Conservation (phyloP, 2,888 invertebrate species). For the Drosophila gaucha region DNA sequence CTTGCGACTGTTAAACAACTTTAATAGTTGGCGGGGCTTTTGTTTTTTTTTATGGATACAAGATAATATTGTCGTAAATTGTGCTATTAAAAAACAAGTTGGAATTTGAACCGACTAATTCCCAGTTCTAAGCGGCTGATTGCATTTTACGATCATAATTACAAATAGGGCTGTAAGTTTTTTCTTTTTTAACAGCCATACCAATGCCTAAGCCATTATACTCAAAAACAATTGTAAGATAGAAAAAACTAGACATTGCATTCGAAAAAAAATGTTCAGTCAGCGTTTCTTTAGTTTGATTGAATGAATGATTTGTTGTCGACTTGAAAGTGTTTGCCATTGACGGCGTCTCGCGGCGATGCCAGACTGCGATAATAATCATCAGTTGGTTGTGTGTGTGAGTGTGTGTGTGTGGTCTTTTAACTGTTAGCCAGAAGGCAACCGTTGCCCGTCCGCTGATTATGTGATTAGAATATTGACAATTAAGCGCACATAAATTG, state of each 20-base stretch:
- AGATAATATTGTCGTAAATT: constrained; percentile 30
- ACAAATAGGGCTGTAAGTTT: constrained; percentile 38
- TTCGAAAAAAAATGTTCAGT: constrained; percentile 13
- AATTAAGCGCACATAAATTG: constrained; percentile 73
- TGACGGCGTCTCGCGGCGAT: constrained; percentile 54
- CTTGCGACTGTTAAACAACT: constrained; percentile 38
- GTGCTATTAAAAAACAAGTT: constrained; percentile 9
- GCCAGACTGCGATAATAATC: constrained; percentile 67
- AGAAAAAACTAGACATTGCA: not conserved
- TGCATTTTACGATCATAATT: constrained; percentile 62
- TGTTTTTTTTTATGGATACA: constrained; percentile 26
- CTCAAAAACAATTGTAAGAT: constrained; percentile 48
- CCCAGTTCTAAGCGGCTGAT: constrained; percentile 45
- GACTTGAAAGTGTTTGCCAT: constrained; percentile 34
- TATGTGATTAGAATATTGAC: constrained; percentile 79
- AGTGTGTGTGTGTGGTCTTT: constrained; percentile 40
- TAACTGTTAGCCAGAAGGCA: constrained; percentile 43
- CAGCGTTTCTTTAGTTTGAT: constrained; percentile 52
- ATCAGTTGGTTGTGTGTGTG: constrained; percentile 31
- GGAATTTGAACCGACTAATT: constrained; percentile 27
- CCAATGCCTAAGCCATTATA: constrained; percentile 35
- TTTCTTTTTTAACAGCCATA: constrained; percentile 10
- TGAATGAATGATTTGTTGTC: constrained; percentile 59
- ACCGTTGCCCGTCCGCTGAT: constrained; percentile 54
- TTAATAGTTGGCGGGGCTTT: constrained; percentile 33